These are phyloP conservation scores for Echeneis naucrates DNA, from an alignment of 2,797 vertebrate genomes.

Conservation along the genomic window DNA sequence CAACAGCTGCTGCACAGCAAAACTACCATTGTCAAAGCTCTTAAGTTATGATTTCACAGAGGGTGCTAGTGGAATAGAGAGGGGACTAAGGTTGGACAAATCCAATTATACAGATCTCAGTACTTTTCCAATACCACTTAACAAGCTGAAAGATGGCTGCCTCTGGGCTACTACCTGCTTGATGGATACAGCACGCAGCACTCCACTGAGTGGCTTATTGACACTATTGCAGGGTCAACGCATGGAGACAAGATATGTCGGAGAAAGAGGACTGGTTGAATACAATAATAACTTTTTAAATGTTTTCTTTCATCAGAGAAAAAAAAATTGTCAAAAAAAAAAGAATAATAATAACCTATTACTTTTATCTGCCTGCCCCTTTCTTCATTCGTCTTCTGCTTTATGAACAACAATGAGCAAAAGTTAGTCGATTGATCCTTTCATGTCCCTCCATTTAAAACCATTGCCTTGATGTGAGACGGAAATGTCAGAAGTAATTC, in stretches of 20 bases:
- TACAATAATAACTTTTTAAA: neutral
- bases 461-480: neutral
- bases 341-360: neutral
- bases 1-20: slow-evolving; percentile 61
- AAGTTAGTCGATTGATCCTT: neutral
- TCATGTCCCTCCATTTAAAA: neutral
- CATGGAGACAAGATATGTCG: slow-evolving; percentile 23
- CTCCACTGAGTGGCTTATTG: slow-evolving; percentile 36
- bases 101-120: slow-evolving; percentile 79
- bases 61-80: slow-evolving; percentile 64
- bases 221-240: slow-evolving; percentile 36
- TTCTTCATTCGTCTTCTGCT: neutral
- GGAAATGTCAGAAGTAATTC: neutral
- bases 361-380: neutral
- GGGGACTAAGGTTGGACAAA: slow-evolving; percentile 73
- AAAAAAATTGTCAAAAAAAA: no score
- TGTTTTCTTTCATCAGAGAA: neutral
- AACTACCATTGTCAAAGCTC: slow-evolving; percentile 66
- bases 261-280: neutral
- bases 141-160: slow-evolving; percentile 57
- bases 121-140: slow-evolving; percentile 70
- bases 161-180: slow-evolving; percentile 51
- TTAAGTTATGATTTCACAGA: slow-evolving; percentile 77
- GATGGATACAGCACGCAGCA: slow-evolving; percentile 47
- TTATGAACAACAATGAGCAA: neutral